Evolutionary conservation across 2,888 invertebrate species (phyloP).

Genomic region (Drosophila limbata): DNA sequence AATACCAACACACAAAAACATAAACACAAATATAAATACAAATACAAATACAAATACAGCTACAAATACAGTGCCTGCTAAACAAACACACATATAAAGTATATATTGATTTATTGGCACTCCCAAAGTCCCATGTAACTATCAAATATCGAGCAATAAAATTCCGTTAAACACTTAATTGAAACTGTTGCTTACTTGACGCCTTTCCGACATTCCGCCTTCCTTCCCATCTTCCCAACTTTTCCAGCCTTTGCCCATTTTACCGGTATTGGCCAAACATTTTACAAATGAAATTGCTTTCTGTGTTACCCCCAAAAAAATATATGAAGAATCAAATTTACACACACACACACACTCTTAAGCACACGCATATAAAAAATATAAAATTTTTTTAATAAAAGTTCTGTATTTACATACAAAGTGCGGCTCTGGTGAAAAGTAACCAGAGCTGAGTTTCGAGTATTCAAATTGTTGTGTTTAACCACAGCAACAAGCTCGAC

Average conservation of each 20-base stretch:
- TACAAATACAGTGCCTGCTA: constrained; percentile 12
- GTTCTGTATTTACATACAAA: constrained; percentile 76
- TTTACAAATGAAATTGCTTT: constrained; percentile 73
- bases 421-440: constrained; percentile 52
- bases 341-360: constrained; percentile 21
- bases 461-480: constrained; percentile 52
- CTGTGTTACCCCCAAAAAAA: constrained; percentile 47
- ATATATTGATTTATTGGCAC: constrained; percentile 71
- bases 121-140: constrained; percentile 45
- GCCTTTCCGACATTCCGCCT: not conserved
- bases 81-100: constrained; percentile 14
- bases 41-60: constrained; percentile 12
- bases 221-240: not conserved
- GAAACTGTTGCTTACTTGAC: constrained; percentile 72
- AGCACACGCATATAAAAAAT: constrained; percentile 19
- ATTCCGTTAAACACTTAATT: constrained; percentile 77
- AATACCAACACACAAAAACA: constrained; percentile 12
- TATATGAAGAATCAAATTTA: constrained; percentile 45
- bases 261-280: constrained; percentile 38
- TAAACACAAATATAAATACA: constrained; percentile 1
- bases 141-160: constrained; percentile 77
- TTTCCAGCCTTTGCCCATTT: constrained; percentile 3
- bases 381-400: constrained; percentile 71
- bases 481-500: constrained; percentile 50
- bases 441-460: constrained; percentile 21